Conservation (phyloP, 2,888 invertebrate species). For the Parthenolecanium corni region DNA sequence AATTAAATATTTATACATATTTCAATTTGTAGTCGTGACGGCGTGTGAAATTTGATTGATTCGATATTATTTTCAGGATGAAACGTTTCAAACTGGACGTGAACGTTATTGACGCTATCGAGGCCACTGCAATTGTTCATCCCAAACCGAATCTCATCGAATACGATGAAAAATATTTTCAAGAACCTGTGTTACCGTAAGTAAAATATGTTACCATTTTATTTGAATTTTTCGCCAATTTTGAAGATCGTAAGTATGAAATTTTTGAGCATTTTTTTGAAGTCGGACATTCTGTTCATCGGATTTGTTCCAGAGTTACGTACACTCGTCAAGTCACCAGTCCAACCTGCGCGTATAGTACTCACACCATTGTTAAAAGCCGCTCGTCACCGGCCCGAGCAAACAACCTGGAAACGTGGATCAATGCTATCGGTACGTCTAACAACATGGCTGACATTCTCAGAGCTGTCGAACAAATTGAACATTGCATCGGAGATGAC, state of each 20-base stretch:
- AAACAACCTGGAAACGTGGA: slow-evolving; percentile 21
- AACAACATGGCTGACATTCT: slow-evolving; percentile 7
- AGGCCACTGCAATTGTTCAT: slow-evolving; percentile 41
- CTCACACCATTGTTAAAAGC: slow-evolving; percentile 21
- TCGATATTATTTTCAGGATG: no score
- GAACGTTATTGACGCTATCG: slow-evolving; percentile 56
- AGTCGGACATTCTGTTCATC: no score
- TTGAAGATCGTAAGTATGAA: no score
- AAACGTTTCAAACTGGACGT: slow-evolving; percentile 72
- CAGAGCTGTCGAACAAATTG: slow-evolving; percentile 15
- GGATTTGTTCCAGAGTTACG: not conserved
- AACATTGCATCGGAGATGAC: slow-evolving; percentile 10
- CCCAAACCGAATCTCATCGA: slow-evolving; percentile 37
- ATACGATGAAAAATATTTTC: slow-evolving; percentile 36
- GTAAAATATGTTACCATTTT: not conserved
- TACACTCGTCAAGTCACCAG: not conserved
- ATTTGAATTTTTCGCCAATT: not conserved
- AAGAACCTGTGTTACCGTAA: slow-evolving; percentile 36
- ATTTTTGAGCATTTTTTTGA: no score
- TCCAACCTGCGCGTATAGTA: slow-evolving; percentile 3
- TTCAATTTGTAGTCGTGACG: no score
- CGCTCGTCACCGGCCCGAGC: slow-evolving; percentile 11
- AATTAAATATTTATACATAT: no score
- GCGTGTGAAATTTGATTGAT: no score
- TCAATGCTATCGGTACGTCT: slow-evolving; percentile 4